These are phyloP conservation scores for Myotis brandtii DNA, from an alignment of 2,113 vertebrate species.

Conservation along the genomic window DNA sequence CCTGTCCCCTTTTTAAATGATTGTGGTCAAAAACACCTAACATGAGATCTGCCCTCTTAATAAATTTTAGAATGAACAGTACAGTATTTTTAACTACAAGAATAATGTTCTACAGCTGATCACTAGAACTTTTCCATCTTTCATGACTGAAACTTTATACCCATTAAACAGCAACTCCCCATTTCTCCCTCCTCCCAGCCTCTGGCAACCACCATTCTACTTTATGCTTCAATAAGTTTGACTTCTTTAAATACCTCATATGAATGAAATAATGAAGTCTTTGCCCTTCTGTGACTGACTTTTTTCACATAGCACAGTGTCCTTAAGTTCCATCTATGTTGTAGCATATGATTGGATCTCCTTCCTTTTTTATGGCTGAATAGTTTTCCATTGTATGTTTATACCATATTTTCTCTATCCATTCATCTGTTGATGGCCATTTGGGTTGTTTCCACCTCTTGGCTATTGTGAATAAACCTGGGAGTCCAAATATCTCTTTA, in stretches of 20 bases:
- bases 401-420: not conserved
- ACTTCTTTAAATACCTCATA: not conserved
- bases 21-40: not conserved
- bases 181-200: not conserved
- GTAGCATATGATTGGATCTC: rapidly evolving
- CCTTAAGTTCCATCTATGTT: not conserved
- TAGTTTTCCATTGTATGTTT: not conserved
- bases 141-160: not conserved
- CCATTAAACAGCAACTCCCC: not conserved
- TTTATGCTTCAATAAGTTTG: not conserved
- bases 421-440: not conserved
- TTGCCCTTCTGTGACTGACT: not conserved
- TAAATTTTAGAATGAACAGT: not conserved
- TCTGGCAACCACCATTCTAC: not conserved
- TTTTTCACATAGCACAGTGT: not conserved
- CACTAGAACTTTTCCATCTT: not conserved
- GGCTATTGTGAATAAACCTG: not conserved
- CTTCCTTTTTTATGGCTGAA: not conserved
- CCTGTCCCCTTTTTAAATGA: not conserved
- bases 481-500: not conserved
- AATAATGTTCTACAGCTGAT: not conserved
- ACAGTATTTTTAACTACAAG: not conserved
- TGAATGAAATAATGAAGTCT: not conserved
- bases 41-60: not conserved
- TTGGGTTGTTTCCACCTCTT: not conserved